phyloP scores from a whole-genome alignment of 92 coral and sea anemone species.

The Galaxea fascicularis region DNA sequence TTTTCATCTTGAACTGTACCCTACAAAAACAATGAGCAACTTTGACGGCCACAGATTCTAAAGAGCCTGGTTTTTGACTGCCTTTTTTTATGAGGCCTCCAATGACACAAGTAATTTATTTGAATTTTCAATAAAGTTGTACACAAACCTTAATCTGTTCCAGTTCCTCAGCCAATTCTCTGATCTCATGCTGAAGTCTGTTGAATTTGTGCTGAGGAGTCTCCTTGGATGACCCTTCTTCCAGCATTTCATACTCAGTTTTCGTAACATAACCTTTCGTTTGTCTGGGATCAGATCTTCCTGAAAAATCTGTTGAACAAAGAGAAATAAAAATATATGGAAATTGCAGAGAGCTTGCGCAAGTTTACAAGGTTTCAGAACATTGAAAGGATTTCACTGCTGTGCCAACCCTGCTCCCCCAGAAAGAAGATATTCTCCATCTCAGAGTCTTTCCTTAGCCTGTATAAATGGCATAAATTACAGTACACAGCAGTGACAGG shows the following conservation, averaged over 20 bases:
- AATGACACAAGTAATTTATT: too few species aligned
- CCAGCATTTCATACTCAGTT: constrained; percentile 96
- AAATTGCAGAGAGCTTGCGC: too few species aligned
- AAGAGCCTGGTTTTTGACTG: too few species aligned
- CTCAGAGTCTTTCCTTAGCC: too few species aligned
- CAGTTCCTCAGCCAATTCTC: constrained; percentile 94
- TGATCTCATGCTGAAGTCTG: constrained; percentile 93
- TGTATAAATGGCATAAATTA: too few species aligned
- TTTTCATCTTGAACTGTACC: constrained; percentile 81
- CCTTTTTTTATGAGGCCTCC: too few species aligned
- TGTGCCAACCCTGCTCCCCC: too few species aligned
- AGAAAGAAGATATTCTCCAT: too few species aligned
- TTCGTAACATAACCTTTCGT: constrained; percentile 88
- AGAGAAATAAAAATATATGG: neutral
- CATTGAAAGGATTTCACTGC: too few species aligned
- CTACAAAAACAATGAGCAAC: constrained; percentile 37
- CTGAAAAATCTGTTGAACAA: constrained; percentile 84
- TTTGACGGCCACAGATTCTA: too few species aligned
- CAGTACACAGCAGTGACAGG: neutral
- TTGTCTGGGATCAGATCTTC: constrained; percentile 71
- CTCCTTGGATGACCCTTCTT: constrained; percentile 85
- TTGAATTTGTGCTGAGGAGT: constrained; percentile 94
- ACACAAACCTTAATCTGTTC: constrained; percentile 89
- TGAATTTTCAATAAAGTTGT: too few species aligned
- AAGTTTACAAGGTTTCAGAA: too few species aligned